Evolutionary conservation across 2,113 vertebrate species (phyloP).

Genomic region (Saccopteryx bilineata): DNA sequence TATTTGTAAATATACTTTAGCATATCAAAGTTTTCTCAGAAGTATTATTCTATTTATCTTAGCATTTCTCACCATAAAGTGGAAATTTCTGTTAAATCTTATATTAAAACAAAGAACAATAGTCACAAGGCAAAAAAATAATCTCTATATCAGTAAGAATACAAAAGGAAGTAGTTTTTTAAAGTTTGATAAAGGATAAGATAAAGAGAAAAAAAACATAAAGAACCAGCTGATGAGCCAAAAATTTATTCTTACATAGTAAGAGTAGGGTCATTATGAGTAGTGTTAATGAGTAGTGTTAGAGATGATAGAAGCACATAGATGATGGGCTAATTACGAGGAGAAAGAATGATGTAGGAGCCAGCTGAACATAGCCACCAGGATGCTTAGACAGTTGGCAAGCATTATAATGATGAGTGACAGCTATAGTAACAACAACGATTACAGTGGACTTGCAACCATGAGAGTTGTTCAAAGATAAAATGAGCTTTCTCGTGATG

Average conservation of each 20-base stretch:
- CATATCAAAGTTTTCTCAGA: background rate
- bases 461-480: background rate
- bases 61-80: background rate
- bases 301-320: background rate
- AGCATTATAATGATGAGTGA: background rate
- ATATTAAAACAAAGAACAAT: background rate
- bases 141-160: background rate
- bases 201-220: background rate
- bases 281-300: background rate
- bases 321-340: background rate
- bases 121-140: background rate
- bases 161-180: background rate
- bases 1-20: background rate
- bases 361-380: too few relatives aligned
- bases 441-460: background rate
- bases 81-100: background rate
- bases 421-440: background rate
- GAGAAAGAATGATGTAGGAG: background rate
- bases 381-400: background rate
- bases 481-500: constrained; percentile 9
- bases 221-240: background rate
- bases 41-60: background rate
- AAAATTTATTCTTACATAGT: background rate
- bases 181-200: background rate
- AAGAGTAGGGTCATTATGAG: background rate